A percentile compares a stretch with the other conserved stretches of the same genome.
Evolutionary conservation across 2,888 invertebrate species (phyloP).

Genomic region (Chirona hameri): DNA sequence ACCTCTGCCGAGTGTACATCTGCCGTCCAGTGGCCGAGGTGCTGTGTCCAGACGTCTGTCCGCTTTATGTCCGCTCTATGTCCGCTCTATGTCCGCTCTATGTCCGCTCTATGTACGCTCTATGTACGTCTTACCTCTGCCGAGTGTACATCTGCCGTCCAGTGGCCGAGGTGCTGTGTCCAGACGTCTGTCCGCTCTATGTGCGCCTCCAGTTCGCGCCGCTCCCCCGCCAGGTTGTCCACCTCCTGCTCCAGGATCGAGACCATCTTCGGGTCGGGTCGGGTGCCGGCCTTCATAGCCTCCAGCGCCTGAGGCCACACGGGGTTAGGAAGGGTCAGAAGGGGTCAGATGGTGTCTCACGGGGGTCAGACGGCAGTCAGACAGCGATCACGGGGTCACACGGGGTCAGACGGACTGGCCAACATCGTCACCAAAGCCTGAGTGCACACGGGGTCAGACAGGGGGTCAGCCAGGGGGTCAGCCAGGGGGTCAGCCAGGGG

Average conservation of each 20-base stretch:
- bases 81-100: neutral
- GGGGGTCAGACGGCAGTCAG: no score
- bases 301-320: conserved; percentile 64
- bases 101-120: neutral
- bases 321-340: no score
- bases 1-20: conserved; percentile 57
- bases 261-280: conserved; percentile 76
- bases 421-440: no score
- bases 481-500: no score
- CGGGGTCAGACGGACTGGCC: no score
- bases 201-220: conserved; percentile 76
- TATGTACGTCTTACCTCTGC: conserved; percentile 59
- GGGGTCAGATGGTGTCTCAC: no score
- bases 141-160: conserved; percentile 80
- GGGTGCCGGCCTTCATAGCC: conserved; percentile 73
- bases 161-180: conserved; percentile 82
- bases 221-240: conserved; percentile 74
- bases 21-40: conserved; percentile 64
- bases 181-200: conserved; percentile 80
- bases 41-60: no score
- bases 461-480: no score
- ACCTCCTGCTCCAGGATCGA: conserved; percentile 77
- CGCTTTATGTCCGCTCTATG: conserved; percentile 81
- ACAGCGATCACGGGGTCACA: no score
- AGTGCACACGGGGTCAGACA: no score